Conservation (phyloP, 2,888 invertebrate species). For the Spicauda simplicius region DNA sequence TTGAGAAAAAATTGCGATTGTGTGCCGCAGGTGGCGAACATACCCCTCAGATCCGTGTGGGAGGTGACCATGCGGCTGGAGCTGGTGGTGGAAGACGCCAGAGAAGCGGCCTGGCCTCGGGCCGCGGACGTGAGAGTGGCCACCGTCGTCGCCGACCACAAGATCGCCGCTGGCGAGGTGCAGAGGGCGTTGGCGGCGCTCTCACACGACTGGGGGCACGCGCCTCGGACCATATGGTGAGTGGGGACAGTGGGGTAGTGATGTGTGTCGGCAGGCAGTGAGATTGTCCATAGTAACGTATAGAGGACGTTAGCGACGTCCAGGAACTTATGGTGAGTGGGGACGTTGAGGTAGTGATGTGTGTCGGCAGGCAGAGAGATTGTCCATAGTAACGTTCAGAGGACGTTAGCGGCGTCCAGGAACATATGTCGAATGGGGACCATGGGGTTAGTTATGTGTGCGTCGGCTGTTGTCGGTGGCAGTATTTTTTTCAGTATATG, state of each 20-base stretch:
- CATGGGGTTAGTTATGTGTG: too few relatives aligned
- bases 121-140: conserved; percentile 52
- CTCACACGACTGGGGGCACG: conserved; percentile 70
- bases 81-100: conserved; percentile 50
- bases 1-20: too few relatives aligned
- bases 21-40: conserved; percentile 65
- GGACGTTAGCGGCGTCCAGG: not conserved
- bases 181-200: conserved; percentile 42
- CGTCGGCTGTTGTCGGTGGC: too few relatives aligned
- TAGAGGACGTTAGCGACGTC: conserved; percentile 53
- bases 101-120: conserved; percentile 57
- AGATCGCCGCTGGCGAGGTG: conserved; percentile 44
- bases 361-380: conserved; percentile 17
- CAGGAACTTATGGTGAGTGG: conserved; percentile 59
- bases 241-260: conserved; percentile 31
- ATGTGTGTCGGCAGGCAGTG: conserved; percentile 49
- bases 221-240: conserved; percentile 65
- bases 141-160: conserved; percentile 50
- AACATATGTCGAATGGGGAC: too few relatives aligned
- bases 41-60: conserved; percentile 69
- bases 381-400: not conserved
- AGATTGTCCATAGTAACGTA: conserved; percentile 44
- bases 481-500: too few relatives aligned
- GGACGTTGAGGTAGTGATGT: not conserved
- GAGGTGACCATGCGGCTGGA: conserved; percentile 62